These are phyloP conservation scores for Malacosoma neustria DNA, from an alignment of 2,888 invertebrate genomes.

Conservation along the genomic window DNA sequence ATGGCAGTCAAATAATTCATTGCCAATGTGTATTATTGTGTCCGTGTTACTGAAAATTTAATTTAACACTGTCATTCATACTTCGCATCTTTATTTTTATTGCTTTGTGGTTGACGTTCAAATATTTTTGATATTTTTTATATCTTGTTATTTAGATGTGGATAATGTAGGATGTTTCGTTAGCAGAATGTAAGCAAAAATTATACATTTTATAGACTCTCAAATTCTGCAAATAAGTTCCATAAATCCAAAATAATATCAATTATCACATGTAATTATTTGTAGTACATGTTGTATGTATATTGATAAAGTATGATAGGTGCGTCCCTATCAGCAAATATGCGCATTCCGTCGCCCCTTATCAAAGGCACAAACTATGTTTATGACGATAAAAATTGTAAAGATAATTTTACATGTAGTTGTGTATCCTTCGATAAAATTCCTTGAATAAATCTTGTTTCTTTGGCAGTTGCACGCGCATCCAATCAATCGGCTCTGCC, in stretches of 20 bases:
- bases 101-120: no score
- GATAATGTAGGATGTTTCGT: no score
- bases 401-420: conserved; percentile 72
- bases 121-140: no score
- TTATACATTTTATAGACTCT: no score
- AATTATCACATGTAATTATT: no score
- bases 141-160: no score
- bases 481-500: conserved; percentile 77
- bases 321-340: not conserved
- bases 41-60: conserved; percentile 84
- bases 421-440: conserved; percentile 77
- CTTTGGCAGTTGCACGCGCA: conserved; percentile 75
- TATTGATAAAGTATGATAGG: not conserved
- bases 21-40: conserved; percentile 77
- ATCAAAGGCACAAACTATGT: not conserved
- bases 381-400: not conserved
- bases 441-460: conserved; percentile 81
- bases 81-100: no score
- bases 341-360: not conserved
- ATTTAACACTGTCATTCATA: no score
- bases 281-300: not conserved
- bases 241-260: no score
- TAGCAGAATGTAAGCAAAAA: no score
- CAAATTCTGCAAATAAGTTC: no score
- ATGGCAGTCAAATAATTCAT: conserved; percentile 81